Evolutionary conservation across 35 echinoderm and acorn worm species (phyloP), one percentile per base, ranked within the genome.

Genomic region (Heliocidaris tuberculata): DNA sequence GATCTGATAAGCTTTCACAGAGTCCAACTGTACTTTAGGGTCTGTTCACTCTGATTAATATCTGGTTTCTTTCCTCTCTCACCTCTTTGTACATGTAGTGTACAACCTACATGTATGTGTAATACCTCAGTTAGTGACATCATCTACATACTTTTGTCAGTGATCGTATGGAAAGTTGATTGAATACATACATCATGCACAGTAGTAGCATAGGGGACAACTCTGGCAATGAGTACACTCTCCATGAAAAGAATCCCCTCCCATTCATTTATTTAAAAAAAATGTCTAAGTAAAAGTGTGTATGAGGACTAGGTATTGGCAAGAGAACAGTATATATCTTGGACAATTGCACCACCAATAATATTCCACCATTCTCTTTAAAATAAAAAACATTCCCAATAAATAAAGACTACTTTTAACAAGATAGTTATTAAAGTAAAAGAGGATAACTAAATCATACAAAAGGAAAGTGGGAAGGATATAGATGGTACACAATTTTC

Each of bases 1-100:
- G 65, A 78, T 78, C 65, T 78, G 65, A 78, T 78, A 78, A 78
- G 65, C 65, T 78, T 78, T 78, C 65, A 78, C 65, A 78, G 65
- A 78, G 65, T 78, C 65, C 65, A 78, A 78, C 65, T 78, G 65
- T 78, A 78, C 65, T 78, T 78, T 78, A 78, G 7, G 65, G 27
- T 78, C 65, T 78, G 65, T 78, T 78, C 65, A n/a, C 65, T n/a
- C 65, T 17, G 21, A n/a, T 78, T 8, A 78, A 78, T 78, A n/a
- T 27, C 19, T 78, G 19, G n/a, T 19, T 0, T 21, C 65, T 78
- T 78, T 70, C 5, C 59, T 60, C 19, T 60, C 59, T 15, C 59
- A 15, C 59, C 19, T 60, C 19, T 19, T 15, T 60, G 59, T 19
- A 42, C 35, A 42, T 2, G 65, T 78, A 19, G 21, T n/a, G 27